phyloP scores from a whole-genome alignment of 2,888 invertebrate genomes.

The Synanthedon tipuliformis region DNA sequence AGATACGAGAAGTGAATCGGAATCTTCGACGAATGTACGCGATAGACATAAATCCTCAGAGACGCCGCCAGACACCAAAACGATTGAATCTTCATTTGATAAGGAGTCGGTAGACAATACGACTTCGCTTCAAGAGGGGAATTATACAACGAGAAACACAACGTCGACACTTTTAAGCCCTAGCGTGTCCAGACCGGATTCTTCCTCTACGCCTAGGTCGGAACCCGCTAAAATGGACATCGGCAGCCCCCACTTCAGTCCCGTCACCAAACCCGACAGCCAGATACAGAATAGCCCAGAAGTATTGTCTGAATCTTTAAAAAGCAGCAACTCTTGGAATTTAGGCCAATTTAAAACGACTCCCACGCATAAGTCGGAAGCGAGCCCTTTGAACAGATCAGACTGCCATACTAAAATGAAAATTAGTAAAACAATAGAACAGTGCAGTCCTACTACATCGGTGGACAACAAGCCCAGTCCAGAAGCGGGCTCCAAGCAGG shows the following conservation, averaged over 20 bases:
- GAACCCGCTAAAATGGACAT: conserved; percentile 41
- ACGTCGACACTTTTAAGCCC: conserved; percentile 53
- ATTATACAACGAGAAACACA: conserved; percentile 25
- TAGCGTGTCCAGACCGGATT: conserved; percentile 48
- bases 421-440: conserved; percentile 52
- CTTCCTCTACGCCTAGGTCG: conserved; percentile 55
- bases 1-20: conserved; percentile 49
- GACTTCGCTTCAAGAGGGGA: conserved; percentile 24
- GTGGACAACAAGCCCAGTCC: conserved; percentile 59
- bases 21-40: conserved; percentile 20
- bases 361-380: conserved; percentile 58
- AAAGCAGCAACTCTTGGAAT: conserved; percentile 49
- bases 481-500: conserved; percentile 46
- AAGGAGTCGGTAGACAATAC: conserved; percentile 26
- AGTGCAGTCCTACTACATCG: conserved; percentile 62
- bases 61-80: conserved; percentile 38
- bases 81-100: conserved; percentile 19
- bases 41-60: conserved; percentile 24
- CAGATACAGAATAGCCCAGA: conserved; percentile 60
- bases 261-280: conserved; percentile 57
- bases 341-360: conserved; percentile 56
- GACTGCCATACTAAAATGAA: conserved; percentile 51
- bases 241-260: conserved; percentile 57
- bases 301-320: conserved; percentile 38
- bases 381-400: conserved; percentile 55